A percentile compares a stretch with the other conserved stretches of the same genome.
Evolutionary conservation across 2,797 vertebrate genomes (phyloP).

Genomic region (Clarias laeviceps): DNA sequence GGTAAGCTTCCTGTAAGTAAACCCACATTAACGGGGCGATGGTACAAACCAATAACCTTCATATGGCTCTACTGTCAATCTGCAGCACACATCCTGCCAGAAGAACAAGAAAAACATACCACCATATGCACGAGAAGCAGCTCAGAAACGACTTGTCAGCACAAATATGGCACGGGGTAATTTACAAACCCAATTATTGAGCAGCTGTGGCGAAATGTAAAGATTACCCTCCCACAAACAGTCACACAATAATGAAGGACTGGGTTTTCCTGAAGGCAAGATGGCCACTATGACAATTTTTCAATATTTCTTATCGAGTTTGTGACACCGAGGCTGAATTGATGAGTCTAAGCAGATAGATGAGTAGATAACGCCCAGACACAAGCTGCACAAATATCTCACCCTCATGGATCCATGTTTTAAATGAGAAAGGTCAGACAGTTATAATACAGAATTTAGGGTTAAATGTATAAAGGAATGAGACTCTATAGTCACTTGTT

Average conservation of each 20-base stretch:
- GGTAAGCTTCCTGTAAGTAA: slow-evolving; percentile 38
- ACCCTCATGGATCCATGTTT: neutral
- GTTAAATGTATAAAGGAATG: neutral
- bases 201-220: neutral
- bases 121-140: neutral
- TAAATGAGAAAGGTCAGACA: neutral
- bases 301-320: slow-evolving; percentile 18
- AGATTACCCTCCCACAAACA: slow-evolving; percentile 5
- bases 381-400: neutral
- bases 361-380: neutral
- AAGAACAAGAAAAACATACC: slow-evolving; percentile 1
- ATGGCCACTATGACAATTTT: neutral
- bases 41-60: slow-evolving; percentile 47
- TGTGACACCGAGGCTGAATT: neutral
- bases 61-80: slow-evolving; percentile 31
- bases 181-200: neutral
- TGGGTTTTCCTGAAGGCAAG: neutral
- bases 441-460: neutral
- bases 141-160: neutral
- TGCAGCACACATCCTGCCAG: slow-evolving; percentile 50
- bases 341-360: slow-evolving; percentile 15
- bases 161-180: neutral
- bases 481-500: neutral
- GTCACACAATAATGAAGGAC: slow-evolving; percentile 22
- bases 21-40: slow-evolving; percentile 46